phyloP scores from a whole-genome alignment of 1,140 invertebrate species.

The Prorops nasuta region DNA sequence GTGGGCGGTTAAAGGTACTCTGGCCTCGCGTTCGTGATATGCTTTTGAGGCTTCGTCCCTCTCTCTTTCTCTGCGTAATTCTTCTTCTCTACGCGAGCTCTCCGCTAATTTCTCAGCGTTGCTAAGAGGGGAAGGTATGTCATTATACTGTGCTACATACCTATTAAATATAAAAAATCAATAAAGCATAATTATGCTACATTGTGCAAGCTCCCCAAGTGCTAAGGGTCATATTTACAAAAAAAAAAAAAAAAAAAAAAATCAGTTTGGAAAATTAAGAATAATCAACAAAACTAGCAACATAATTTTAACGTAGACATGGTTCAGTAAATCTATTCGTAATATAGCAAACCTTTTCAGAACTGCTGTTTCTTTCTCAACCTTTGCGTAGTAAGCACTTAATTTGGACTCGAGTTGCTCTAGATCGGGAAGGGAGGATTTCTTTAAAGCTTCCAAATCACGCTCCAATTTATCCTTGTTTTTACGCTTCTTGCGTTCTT shows the following conservation, averaged over 20 bases:
- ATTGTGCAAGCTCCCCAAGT: no score
- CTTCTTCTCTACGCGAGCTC: constrained; percentile 46
- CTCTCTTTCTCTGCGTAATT: constrained; percentile 49
- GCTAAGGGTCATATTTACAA: no score
- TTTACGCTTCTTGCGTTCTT: constrained; percentile 66
- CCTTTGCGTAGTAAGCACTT: constrained; percentile 74
- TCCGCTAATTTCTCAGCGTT: constrained; percentile 52
- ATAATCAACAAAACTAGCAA: no score
- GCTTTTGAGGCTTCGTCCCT: constrained; percentile 48
- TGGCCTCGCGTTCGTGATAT: constrained; percentile 51
- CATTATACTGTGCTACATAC: constrained; percentile 55
- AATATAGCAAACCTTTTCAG: constrained; percentile 52
- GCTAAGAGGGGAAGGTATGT: constrained; percentile 55
- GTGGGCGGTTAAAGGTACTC: constrained; percentile 39
- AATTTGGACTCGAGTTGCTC: constrained; percentile 76
- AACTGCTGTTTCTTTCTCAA: constrained; percentile 67
- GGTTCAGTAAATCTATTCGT: no score
- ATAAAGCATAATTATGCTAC: constrained; percentile 20
- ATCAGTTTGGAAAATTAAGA: no score
- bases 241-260: no score
- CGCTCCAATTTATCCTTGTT: constrained; percentile 61
- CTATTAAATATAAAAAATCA: constrained; percentile 49
- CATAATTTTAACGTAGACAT: no score
- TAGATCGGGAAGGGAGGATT: constrained; percentile 65
- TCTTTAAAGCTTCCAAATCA: constrained; percentile 62